These are phyloP conservation scores for Thelaira solivaga DNA, from an alignment of 2,888 invertebrate genomes.

Conservation along the genomic window DNA sequence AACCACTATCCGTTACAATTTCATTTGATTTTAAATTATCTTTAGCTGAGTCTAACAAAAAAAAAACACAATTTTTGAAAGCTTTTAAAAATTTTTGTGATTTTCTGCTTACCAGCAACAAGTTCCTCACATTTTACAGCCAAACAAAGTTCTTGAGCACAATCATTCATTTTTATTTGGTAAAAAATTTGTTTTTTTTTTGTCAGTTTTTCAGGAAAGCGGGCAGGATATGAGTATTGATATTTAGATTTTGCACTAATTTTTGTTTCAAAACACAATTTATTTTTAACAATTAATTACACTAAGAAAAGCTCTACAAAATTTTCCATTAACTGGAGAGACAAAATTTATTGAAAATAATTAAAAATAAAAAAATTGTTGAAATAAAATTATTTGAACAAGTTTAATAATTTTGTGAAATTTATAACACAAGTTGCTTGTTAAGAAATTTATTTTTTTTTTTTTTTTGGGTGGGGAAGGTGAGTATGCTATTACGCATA, in stretches of 20 bases:
- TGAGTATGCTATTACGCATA: no score
- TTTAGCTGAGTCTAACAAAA: not conserved
- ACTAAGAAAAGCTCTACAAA: conserved; percentile 1
- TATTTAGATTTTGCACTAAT: no score
- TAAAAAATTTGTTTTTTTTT: no score
- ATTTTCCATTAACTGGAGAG: not conserved
- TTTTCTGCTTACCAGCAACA: not conserved
- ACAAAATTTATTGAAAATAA: conserved; percentile 4
- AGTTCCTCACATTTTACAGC: not conserved
- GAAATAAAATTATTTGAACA: conserved; percentile 15
- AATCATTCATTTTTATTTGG: no score
- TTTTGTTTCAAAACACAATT: no score
- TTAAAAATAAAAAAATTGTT: conserved; percentile 15
- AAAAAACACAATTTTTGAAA: not conserved
- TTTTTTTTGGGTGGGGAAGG: no score
- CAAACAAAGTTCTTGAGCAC: no score
- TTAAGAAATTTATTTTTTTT: no score
- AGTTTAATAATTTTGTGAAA: conserved; percentile 9
- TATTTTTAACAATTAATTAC: not conserved
- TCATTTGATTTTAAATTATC: not conserved
- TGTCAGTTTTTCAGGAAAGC: not conserved
- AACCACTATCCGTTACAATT: not conserved
- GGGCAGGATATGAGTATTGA: no score
- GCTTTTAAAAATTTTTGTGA: not conserved
- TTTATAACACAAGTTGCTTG: conserved; percentile 36